These are phyloP conservation scores for Chelonoidis abingdonii DNA, from an alignment of 2,113 vertebrate species.

Conservation along the genomic window DNA sequence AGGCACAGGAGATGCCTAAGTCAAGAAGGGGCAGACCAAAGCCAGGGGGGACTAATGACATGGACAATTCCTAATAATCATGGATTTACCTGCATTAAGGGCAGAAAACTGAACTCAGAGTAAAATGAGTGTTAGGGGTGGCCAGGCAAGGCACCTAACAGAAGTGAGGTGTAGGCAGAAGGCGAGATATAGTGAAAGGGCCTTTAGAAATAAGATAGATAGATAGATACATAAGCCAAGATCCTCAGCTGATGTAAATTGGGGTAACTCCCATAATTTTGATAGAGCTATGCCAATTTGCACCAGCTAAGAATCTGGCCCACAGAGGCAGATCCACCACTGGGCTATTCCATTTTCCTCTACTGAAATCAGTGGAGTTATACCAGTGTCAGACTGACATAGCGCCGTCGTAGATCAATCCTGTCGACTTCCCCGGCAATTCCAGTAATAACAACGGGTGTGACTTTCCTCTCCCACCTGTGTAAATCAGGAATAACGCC, in stretches of 20 bases:
- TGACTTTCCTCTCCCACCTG: not conserved
- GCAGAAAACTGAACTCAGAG: not conserved
- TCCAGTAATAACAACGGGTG: not conserved
- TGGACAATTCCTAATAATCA: not conserved
- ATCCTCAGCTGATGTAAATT: not conserved
- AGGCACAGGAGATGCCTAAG: no score
- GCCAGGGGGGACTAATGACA: not conserved
- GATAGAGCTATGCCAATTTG: not conserved
- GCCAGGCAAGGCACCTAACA: not conserved
- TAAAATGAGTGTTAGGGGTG: not conserved
- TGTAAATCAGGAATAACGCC: not conserved
- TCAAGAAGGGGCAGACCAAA: not conserved
- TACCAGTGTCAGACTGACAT: not conserved
- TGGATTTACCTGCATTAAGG: not conserved
- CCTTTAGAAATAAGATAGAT: accelerated
- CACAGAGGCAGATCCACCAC: not conserved
- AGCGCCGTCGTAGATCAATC: not conserved
- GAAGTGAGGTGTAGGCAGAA: not conserved
- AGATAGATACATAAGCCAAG: accelerated
- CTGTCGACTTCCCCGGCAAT: not conserved
- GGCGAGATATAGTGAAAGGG: not conserved
- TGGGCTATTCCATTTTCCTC: not conserved
- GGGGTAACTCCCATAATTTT: not conserved
- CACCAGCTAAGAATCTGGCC: not conserved
- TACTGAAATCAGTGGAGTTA: not conserved